phyloP scores from a whole-genome alignment of 2,888 invertebrate species.

The Spatulosminthurus flaviceps region DNA sequence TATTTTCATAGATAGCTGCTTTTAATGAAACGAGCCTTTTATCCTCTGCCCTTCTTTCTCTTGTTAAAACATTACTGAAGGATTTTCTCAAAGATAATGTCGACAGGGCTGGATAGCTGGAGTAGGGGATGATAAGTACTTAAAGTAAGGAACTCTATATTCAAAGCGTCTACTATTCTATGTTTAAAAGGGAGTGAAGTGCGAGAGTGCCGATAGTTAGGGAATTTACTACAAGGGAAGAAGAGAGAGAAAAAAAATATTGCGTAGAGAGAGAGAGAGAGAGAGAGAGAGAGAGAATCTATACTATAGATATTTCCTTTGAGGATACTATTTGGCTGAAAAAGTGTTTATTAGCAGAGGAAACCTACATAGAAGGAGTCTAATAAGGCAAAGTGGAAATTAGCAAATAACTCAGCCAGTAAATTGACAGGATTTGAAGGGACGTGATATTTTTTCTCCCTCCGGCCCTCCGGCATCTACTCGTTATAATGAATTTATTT shows the following conservation, averaged over 20 bases:
- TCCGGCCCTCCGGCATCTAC: conserved; percentile 50
- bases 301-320: not conserved
- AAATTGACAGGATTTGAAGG: conserved; percentile 63
- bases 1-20: too few species aligned
- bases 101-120: not conserved
- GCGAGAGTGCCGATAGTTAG: not conserved
- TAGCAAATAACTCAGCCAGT: conserved; percentile 63
- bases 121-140: not conserved
- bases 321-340: conserved; percentile 21
- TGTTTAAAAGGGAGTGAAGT: not conserved
- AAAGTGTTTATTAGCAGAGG: conserved; percentile 35
- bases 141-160: not conserved
- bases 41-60: not conserved
- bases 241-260: not conserved
- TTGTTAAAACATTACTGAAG: not conserved
- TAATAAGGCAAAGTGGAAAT: conserved; percentile 53
- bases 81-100: not conserved
- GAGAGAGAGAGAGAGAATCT: not conserved
- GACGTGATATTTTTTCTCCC: conserved; percentile 48
- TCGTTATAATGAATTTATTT: conserved; percentile 62
- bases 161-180: too few species aligned
- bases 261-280: too few species aligned
- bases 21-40: not conserved
- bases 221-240: not conserved
- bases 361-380: conserved; percentile 42